Evolutionary conservation across 2,797 vertebrate species (phyloP).

Genomic region (Acanthurus leucopareius): DNA sequence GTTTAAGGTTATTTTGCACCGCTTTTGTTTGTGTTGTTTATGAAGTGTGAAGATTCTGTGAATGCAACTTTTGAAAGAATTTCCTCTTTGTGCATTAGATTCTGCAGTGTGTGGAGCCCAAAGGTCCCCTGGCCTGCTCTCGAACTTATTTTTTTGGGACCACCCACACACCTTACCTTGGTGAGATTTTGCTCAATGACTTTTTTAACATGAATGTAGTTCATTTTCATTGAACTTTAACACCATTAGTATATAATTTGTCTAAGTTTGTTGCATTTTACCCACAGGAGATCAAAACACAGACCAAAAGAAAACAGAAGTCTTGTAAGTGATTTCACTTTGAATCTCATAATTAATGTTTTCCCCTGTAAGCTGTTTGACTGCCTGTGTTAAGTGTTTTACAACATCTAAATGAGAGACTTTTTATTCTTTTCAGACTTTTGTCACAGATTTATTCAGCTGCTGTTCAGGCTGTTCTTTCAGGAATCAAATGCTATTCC

Average conservation of each 20-base stretch:
- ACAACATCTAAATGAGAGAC: not conserved
- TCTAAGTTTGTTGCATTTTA: conserved; percentile 42
- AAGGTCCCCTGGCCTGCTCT: conserved; percentile 93
- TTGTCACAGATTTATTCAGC: conserved; percentile 95
- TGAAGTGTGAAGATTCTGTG: not conserved
- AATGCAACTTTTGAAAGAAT: not conserved
- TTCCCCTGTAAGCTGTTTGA: not conserved
- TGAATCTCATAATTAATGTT: not conserved
- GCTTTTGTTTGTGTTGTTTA: not conserved
- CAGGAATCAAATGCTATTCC: conserved; percentile 94
- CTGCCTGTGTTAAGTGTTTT: not conserved
- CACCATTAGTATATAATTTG: not conserved
- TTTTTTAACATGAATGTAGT: not conserved
- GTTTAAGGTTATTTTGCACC: not conserved
- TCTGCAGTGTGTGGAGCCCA: conserved; percentile 95
- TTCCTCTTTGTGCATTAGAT: conserved; percentile 81
- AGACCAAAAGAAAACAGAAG: conserved; percentile 85
- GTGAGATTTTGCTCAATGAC: conserved; percentile 75
- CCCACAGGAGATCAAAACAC: conserved; percentile 86
- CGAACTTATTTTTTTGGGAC: conserved; percentile 97
- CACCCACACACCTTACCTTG: conserved; percentile 92
- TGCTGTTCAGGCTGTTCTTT: conserved; percentile 92
- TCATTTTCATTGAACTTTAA: not conserved
- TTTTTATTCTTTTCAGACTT: conserved; percentile 77
- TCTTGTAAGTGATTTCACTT: conserved; percentile 87